Base-by-base conservation (phyloP, 1,140 invertebrate genomes). In the Pachypeltis micranthus region DNA sequence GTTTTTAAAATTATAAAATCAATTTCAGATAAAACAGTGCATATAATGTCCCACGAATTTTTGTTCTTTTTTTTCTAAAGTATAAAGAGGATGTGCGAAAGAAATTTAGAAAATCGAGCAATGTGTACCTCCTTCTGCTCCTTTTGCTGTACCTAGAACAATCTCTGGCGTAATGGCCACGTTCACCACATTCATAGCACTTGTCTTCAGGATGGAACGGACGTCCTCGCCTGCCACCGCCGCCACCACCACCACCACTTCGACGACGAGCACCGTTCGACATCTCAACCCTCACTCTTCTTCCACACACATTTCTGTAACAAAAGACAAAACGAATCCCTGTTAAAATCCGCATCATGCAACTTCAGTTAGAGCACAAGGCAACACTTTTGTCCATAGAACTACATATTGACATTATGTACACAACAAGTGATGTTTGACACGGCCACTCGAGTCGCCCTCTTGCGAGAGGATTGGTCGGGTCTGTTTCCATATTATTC, bases 131-230 rank as follows among this genome's bases (percentile, higher is more conserved):
- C 68, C 78, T 75, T 64, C 67, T 63, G 24, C 76, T 71, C 64
- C 74, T 71, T 58, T 77, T 72, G 65, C 81, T 79, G 67, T 85
- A 82, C 65, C 83, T 78, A 25, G 82, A 82, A 71, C 92, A 95
- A 73, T 95, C 91, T 67, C 91, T 80, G 54, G 91, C 91, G 76
- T 93, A 95, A 71, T 96, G 92, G 1, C 92, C 92, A 55, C 88
- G 78, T 67, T 91, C 88, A 7, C 91, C 91, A 76, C 93, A 95
- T 70, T 94, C 91, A 74, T 94, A 95, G 74, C 92, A 95, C 60
- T 86, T 82, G 75, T 93, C 90, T 69, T 90, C 86, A 0, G 88
- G 86, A 70, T 88, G 82, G 70, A 88, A 90, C 2, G 84, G 77
- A 62, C 83, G 76, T 23, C 81, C 79, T 55, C 81, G 72, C 24